Evolutionary conservation across 2,113 vertebrate species (phyloP).

Genomic region (Crotalus viridis): DNA sequence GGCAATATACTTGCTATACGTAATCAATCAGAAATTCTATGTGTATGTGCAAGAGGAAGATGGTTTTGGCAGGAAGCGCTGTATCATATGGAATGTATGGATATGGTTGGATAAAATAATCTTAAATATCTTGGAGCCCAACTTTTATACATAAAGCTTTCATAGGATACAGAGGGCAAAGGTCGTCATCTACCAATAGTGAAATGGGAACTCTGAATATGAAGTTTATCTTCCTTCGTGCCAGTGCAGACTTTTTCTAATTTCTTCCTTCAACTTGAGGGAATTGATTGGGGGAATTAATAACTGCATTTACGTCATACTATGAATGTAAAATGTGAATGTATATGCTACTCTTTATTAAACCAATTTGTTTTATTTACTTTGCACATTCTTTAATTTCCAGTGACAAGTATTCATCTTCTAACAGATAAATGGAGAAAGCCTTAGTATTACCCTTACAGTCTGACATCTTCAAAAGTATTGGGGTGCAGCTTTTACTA

Average conservation of each 20-base stretch:
- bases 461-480: not conserved
- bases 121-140: not conserved
- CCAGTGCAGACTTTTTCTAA: not conserved
- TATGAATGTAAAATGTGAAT: slow-evolving; percentile 50
- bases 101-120: slow-evolving; percentile 5
- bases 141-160: not conserved
- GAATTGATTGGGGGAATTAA: not conserved
- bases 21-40: not conserved
- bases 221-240: not conserved
- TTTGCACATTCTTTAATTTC: not conserved
- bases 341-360: slow-evolving; percentile 48
- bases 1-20: not conserved
- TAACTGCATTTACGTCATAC: slow-evolving; percentile 46
- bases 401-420: not conserved
- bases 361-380: slow-evolving; percentile 46
- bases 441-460: not conserved
- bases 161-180: not conserved
- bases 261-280: slow-evolving; percentile 39
- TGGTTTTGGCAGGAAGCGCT: not conserved
- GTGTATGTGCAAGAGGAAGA: not conserved
- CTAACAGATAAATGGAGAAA: not conserved
- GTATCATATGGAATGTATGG: not conserved
- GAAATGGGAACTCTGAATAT: slow-evolving; percentile 3
- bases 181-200: not conserved
- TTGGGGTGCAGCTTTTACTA: not conserved